Percentiles rank a stretch among this genome's conserved stretches.
Conservation (phyloP, 2,888 invertebrate species). For the Herminia tarsipennalis region DNA sequence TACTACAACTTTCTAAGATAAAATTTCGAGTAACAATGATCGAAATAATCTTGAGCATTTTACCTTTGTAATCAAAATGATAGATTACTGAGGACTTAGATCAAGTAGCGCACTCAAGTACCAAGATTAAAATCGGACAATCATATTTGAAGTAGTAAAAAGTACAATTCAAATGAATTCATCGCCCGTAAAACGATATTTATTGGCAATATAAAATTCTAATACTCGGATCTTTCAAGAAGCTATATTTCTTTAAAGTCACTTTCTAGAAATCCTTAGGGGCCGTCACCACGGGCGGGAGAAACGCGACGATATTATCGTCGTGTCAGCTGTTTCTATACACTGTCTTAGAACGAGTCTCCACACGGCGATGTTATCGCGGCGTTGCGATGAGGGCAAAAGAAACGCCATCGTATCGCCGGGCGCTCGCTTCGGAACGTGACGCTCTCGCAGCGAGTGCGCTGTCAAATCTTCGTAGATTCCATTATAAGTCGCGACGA, state of each 20-base stretch:
- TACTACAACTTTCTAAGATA: background rate
- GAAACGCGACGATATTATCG: no score
- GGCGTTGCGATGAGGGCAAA: no score
- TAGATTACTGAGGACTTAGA: background rate
- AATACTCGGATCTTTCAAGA: background rate
- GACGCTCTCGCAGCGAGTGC: no score
- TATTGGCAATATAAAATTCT: constrained; percentile 3
- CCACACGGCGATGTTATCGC: no score
- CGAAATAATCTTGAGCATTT: background rate
- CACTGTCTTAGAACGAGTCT: no score
- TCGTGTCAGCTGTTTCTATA: no score
- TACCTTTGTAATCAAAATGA: constrained; percentile 1
- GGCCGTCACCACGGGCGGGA: no score
- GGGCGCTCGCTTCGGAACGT: no score
- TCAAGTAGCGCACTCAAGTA: background rate
- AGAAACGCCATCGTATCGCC: no score
- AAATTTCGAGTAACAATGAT: background rate
- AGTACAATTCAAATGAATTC: constrained; percentile 2
- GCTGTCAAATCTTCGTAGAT: no score
- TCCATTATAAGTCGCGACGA: no score
- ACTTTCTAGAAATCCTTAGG: background rate
- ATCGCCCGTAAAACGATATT: constrained; percentile 2
- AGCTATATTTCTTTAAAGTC: background rate
- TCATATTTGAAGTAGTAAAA: constrained; percentile 7
- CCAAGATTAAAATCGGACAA: background rate